Base-by-base conservation (phyloP, 2,113 vertebrate species). In the Podiceps cristatus region DNA sequence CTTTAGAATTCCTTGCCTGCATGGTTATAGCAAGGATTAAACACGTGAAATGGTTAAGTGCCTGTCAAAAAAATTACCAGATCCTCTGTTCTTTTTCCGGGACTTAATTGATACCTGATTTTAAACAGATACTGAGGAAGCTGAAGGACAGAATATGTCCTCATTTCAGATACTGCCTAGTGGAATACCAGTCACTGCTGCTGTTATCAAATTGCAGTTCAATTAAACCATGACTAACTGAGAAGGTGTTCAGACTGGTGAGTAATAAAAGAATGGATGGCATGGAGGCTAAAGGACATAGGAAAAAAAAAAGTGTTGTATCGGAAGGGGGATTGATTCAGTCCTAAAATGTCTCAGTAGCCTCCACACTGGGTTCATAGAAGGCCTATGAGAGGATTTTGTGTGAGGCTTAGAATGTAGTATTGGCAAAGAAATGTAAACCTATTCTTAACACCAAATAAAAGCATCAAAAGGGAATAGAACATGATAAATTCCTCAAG, bases 401-500 rank as follows among this genome's bases (percentile, higher is more conserved):
- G 4, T 68, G 76, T 56, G 68, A 91, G 76, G 55, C 53, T 93
- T 92, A 78, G 67, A 92, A 86, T 0, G 6, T 29, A 71, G 16
- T 82, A 17, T 87, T 96, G 72, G 64, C 64, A 80, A 94, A 88
- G 75, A 90, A 92, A 47, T 23, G 27, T 58, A 96, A 90, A 71
- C 55, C 87, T 58, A 83, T 77, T 83, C 13, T 22, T 96, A 49
- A 82, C 58, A 88, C 29, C 50, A 94, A 97, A 94, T 78, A 91
- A 91, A 91, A 88, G 28, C 71, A 33, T 45, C 55, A 82, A 56
- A 93, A 90, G 58, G 64, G 84, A 75, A 62, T 67, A 88, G 15
- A 88, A 83, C 64, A 81, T 62, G n/a, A 88, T 86, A 73, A 81
- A 77, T 93, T 96, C 49, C 80, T 93, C 75, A 83, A 90, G 77